Conservation (phyloP, 2,888 invertebrate genomes). For the Dioctria linearis region DNA sequence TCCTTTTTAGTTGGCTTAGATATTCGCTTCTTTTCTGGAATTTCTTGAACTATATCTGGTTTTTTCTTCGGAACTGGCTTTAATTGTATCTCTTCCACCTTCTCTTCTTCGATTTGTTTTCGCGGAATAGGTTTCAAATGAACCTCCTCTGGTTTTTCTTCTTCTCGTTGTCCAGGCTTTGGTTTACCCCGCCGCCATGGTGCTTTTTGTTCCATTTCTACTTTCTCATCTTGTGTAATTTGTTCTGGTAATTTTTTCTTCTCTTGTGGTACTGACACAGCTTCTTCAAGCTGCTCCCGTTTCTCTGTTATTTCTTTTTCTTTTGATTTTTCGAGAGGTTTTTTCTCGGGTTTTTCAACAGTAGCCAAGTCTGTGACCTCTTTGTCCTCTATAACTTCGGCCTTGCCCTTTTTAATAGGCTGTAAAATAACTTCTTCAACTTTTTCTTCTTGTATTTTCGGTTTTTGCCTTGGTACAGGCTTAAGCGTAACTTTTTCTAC, state of each 20-base stretch:
- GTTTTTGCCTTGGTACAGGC: slow-evolving; percentile 59
- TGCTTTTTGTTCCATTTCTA: slow-evolving; percentile 7
- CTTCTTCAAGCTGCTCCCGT: not conserved
- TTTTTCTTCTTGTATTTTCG: slow-evolving; percentile 10
- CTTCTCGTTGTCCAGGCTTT: slow-evolving; percentile 59
- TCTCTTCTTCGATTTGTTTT: slow-evolving; percentile 59
- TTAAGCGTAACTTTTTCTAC: slow-evolving; percentile 60
- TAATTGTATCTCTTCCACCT: slow-evolving; percentile 64
- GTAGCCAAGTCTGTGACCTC: not conserved
- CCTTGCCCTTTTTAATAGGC: slow-evolving; percentile 57
- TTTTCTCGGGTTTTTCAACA: not conserved
- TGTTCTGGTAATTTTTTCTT: not conserved
- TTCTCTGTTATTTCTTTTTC: slow-evolving; percentile 1
- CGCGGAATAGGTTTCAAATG: slow-evolving; percentile 60
- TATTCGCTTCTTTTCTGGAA: not conserved
- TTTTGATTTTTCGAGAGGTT: not conserved
- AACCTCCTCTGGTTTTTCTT: slow-evolving; percentile 62
- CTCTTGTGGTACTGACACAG: not conserved
- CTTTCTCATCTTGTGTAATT: not conserved
- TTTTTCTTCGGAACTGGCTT: slow-evolving; percentile 59
- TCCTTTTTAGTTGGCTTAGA: not conserved
- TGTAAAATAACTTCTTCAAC: slow-evolving; percentile 25
- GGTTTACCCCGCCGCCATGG: slow-evolving; percentile 60
- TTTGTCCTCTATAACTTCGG: slow-evolving; percentile 65
- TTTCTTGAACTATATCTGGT: slow-evolving; percentile 21